A percentile compares a stretch with the other conserved stretches of the same genome.
These are phyloP conservation scores for Aldabrachelys gigantea DNA, from an alignment of 2,113 vertebrate genomes.

Conservation along the genomic window DNA sequence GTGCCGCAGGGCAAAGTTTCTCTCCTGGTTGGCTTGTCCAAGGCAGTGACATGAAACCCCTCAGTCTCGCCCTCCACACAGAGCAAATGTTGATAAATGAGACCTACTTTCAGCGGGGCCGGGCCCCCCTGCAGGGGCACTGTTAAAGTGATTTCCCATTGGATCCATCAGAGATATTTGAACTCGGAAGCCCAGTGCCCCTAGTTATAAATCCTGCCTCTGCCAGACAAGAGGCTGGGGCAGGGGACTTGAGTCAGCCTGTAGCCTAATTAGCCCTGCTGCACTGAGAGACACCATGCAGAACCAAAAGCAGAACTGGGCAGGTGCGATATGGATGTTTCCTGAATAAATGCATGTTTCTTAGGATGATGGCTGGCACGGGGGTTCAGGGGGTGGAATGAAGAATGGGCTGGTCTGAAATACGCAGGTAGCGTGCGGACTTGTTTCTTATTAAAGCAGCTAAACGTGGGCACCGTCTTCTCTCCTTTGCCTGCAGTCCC, in stretches of 20 bases:
- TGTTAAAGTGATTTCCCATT: not conserved
- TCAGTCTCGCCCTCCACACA: accelerated
- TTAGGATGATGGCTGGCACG: not conserved
- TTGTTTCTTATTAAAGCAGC: not conserved
- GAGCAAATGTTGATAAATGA: not conserved
- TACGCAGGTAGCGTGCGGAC: too few relatives aligned
- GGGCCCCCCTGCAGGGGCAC: accelerated
- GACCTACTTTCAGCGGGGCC: not conserved
- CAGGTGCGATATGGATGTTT: not conserved
- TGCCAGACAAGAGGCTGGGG: not conserved
- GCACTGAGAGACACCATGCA: accelerated
- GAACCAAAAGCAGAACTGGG: not conserved
- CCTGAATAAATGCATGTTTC: not conserved
- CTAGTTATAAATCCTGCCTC: not conserved
- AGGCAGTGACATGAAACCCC: not conserved
- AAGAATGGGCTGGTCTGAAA: not conserved
- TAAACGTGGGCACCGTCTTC: not conserved
- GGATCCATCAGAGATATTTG: accelerated
- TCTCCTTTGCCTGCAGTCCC: not conserved
- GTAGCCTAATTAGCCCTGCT: not conserved
- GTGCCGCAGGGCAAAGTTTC: not conserved
- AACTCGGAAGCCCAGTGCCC: not conserved
- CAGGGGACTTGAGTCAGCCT: not conserved
- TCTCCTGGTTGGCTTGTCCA: not conserved
- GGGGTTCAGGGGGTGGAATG: not conserved